Evolutionary conservation across 1,140 invertebrate species (phyloP), one percentile per base, ranked within the genome.

Genomic region (Neodiprion lecontei): DNA sequence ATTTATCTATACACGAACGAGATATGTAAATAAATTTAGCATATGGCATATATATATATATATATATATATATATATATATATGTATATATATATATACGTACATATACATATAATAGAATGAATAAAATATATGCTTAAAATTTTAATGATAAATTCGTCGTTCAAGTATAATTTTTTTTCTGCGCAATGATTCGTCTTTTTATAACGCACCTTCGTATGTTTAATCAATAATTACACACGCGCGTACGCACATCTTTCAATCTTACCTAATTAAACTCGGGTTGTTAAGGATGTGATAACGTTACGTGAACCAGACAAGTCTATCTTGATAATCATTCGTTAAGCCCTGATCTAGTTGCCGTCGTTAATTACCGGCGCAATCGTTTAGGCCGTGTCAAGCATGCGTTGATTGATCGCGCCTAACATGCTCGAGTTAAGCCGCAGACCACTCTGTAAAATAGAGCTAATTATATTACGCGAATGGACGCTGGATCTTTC

Each of bases 11-110:
- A 61, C 4, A 61, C 53, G 53, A 61, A 61, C 4, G 53, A 61
- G 53, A 61, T 12, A 14, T 61, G 53, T 61, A 61, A 61, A 61
- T 61, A 61, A 61, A 61, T 61, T 61, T 61, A 61, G 53, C 28
- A 40, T 40, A 40, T 40, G 17, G 17, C 17, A 40, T 40, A 61
- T 61, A 12, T 61, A 40, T 5, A 28, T 28, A 28, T 28, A 28
- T 28, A 28, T 5, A 28, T 28, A 28, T 28, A 28, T 28, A 17
- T 17, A 17, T 17, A 17, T 0, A 0, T 17, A 17, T 28, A 17
- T 17, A 17, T 17, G 0, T 0, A 0, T 17, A 17, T 17, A 17
- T 17, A 28, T 28, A 28, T 28, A 61, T 61, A 11, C 9, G 5
- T 0, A 28, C 5, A 28, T 28, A 40, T 40, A 40, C 28, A 40